Evolutionary conservation across 2,888 invertebrate genomes (phyloP), one percentile per base, ranked within the genome.

Genomic region (Cheilosia urbana): DNA sequence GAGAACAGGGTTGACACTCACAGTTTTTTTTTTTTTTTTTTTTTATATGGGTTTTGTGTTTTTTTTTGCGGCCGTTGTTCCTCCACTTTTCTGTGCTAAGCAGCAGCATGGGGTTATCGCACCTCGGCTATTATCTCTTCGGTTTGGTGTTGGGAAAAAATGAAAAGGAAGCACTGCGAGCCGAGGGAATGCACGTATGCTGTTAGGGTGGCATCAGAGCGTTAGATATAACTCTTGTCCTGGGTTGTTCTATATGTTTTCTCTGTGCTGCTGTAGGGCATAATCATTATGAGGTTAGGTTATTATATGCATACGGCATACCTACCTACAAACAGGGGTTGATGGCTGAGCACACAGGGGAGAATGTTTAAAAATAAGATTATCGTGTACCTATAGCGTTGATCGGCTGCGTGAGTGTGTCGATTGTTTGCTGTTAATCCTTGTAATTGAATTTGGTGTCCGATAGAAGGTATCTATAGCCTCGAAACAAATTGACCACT

Each of bases 31-130:
- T 66, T 57, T 55, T 63, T 58, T n/a, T 58, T 66, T 57, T 71
- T 1, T 68, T 27, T n/a, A 5, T 24, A 9, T 9, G 2, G 7
- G 7, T 1, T 7, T 30, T 30, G n/a, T 30, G 1, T 30, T 1
- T 30, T 51, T 24, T 66, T 47, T 37, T 42, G n/a, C 57, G 57
- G 13, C 57, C 37, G 65, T 34, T 47, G 60, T 76, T 68, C 53
- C 42, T 62, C 30, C 45, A 69, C 42, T 62, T 68, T 65, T 76
- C 51, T 45, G 21, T 37, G 42, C 47, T 27, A 58, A 49, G 49
- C 58, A 51, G 40, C 77, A 68, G 77, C 77, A 60, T 79, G 79
- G 72, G 79, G 79, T 79, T 79, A 79, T 79, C 79, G 79, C 79
- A 79, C 79, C 72, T 79, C 58, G 72, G 27, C 58, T 79, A 79